Evolutionary conservation across 2,888 invertebrate genomes (phyloP).

Genomic region (Drosophila prolongata): DNA sequence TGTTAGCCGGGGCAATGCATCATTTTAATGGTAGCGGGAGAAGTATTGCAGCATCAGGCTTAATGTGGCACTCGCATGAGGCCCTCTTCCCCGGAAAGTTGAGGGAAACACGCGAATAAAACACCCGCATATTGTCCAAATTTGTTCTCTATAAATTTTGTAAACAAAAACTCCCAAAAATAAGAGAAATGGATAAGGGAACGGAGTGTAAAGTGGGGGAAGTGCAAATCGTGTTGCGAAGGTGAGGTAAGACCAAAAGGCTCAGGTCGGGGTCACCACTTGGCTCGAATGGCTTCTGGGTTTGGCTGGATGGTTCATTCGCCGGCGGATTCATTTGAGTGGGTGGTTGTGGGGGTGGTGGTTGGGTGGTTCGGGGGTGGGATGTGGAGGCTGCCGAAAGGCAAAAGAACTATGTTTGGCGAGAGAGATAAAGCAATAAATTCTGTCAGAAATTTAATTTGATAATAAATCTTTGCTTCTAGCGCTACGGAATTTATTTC

Average conservation of each 20-base stretch:
- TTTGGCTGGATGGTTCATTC: constrained; percentile 25
- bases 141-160: constrained; percentile 82
- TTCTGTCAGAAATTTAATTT: constrained; percentile 86
- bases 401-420: constrained; percentile 83
- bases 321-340: constrained; percentile 48
- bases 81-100: constrained; percentile 49
- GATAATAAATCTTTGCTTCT: constrained; percentile 85
- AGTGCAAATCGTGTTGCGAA: constrained; percentile 51
- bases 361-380: constrained; percentile 45
- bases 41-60: constrained; percentile 27
- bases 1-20: constrained; percentile 32
- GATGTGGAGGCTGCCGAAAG: constrained; percentile 72
- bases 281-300: constrained; percentile 27
- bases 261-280: constrained; percentile 35
- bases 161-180: constrained; percentile 63
- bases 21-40: constrained; percentile 32
- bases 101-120: constrained; percentile 69
- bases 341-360: constrained; percentile 39
- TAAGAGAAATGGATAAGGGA: constrained; percentile 34
- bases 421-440: constrained; percentile 85
- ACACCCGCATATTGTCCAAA: constrained; percentile 80
- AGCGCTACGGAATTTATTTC: constrained; percentile 85
- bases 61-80: constrained; percentile 44
- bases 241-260: constrained; percentile 37
- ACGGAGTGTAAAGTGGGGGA: constrained; percentile 8